Percentiles rank a stretch among this genome's conserved stretches.
Conservation (phyloP, 2,888 invertebrate species). For the Caenorhabditis doughertyi region DNA sequence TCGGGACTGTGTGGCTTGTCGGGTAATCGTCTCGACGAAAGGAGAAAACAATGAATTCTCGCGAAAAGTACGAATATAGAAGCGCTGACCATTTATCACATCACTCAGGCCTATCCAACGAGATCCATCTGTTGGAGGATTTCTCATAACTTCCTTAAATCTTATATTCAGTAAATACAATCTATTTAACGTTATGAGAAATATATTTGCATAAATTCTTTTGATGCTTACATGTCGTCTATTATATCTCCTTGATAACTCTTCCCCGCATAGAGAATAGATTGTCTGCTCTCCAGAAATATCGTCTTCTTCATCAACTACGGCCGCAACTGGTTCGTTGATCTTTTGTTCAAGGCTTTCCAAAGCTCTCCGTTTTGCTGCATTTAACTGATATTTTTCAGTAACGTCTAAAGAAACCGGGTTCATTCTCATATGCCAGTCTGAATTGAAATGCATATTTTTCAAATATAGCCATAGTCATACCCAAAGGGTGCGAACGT, state of each 20-base stretch:
- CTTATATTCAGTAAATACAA: not conserved
- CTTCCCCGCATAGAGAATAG: slow-evolving; percentile 39
- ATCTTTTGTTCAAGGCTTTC: slow-evolving; percentile 51
- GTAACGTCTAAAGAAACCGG: slow-evolving; percentile 22
- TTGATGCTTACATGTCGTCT: slow-evolving; percentile 27
- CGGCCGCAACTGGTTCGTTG: slow-evolving; percentile 27
- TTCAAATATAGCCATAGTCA: not conserved
- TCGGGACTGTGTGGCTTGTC: slow-evolving; percentile 22
- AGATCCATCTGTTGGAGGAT: slow-evolving; percentile 57
- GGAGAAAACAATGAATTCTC: slow-evolving; percentile 8
- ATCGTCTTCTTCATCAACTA: not conserved
- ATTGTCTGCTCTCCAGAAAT: slow-evolving; percentile 17
- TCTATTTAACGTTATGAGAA: too few species aligned
- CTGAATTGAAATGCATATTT: slow-evolving; percentile 7
- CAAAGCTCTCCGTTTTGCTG: slow-evolving; percentile 57
- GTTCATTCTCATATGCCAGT: slow-evolving; percentile 61
- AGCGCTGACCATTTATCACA: slow-evolving; percentile 31
- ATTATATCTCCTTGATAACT: slow-evolving; percentile 35
- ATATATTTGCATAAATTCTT: too few species aligned
- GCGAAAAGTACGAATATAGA: slow-evolving; percentile 58
- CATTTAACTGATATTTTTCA: slow-evolving; percentile 33
- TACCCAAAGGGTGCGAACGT: slow-evolving; percentile 58
- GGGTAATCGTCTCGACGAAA: slow-evolving; percentile 48
- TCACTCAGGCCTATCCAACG: slow-evolving; percentile 55
- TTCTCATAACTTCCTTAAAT: slow-evolving; percentile 50